Base-by-base conservation (phyloP, 2,113 vertebrate genomes). In the Cyanistes caeruleus region DNA sequence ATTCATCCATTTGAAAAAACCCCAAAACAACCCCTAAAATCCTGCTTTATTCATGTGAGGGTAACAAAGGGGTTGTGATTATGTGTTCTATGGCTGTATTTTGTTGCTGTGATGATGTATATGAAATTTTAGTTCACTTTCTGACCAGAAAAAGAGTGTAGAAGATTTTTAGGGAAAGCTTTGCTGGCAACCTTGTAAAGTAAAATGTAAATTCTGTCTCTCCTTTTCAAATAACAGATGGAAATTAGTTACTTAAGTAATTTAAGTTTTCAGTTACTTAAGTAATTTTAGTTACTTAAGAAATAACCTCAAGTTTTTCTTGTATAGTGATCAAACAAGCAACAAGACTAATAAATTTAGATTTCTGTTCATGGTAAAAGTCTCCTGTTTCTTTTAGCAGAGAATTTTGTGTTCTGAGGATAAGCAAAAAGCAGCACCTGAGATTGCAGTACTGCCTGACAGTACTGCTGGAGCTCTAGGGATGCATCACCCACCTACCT, bases 221-320 rank as follows among this genome's bases (percentile, higher is more conserved):
- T 95, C 44, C 33, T 94, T 70, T 92, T 83, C 73, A 85, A 89
- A 86, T 83, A 88, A 62, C 55, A 41, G 41, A 35, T 69, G 43
- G 60, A 84, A 91, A 93, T 93, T 72, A 90, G 51, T 91, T 94
- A 35, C 43, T 92, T 35, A 39, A 86, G 44, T 49, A 20, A 49
- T 55, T n/a, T 10, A 67, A 20, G 5, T 7, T 41, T 75, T 58
- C 58, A 48, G 12, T 56, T 39, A 37, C 11, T 43, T 30, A 35
- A 35, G 17, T 39, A 48, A 27, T 44, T 93, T 92, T 78, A 84
- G 35, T 90, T 96, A 58, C 44, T 94, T 51, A 33, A 81, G 79
- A 90, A 92, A 56, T 83, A 51, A 97, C 14, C 43, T 89, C 11
- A 58, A 70, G 39, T 70, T 93, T 96, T 95, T 85, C 67, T 84